Evolutionary conservation across 1,140 invertebrate genomes (phyloP).

Genomic region (Nephotettix cincticeps): DNA sequence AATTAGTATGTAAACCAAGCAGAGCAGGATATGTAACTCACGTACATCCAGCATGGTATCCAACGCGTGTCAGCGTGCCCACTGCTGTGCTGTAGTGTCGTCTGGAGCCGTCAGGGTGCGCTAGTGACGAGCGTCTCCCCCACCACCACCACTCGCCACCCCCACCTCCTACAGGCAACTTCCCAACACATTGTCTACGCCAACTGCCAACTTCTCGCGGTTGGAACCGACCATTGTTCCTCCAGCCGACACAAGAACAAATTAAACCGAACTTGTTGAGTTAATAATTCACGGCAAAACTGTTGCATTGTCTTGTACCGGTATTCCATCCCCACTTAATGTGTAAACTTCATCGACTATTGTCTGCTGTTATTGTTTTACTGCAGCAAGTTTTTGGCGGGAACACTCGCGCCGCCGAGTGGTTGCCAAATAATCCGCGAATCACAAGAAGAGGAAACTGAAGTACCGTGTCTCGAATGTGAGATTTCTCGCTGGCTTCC

Average conservation of each 20-base stretch:
- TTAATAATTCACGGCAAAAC: slow-evolving; percentile 19
- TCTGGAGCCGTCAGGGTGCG: too few relatives aligned
- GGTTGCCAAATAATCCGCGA: too few relatives aligned
- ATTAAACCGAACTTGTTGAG: slow-evolving; percentile 22
- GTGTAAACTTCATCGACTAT: slow-evolving; percentile 10
- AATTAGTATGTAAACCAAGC: background rate
- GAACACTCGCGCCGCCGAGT: background rate
- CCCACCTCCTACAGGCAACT: background rate
- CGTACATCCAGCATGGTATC: background rate
- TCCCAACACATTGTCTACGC: slow-evolving; percentile 8
- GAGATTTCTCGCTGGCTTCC: too few relatives aligned
- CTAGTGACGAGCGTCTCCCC: background rate
- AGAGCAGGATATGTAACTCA: background rate
- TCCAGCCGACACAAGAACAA: slow-evolving; percentile 7
- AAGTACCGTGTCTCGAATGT: too few relatives aligned
- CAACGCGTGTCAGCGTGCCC: background rate
- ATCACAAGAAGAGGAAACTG: too few relatives aligned
- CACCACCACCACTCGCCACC: background rate
- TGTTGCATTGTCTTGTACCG: slow-evolving; percentile 17
- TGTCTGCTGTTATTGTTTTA: slow-evolving; percentile 7
- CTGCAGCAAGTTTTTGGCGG: background rate
- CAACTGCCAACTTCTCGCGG: slow-evolving; percentile 13
- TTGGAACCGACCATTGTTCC: background rate
- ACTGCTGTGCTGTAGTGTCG: too few relatives aligned
- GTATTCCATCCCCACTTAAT: background rate